phyloP scores from a whole-genome alignment of 2,888 invertebrate species.

The Tenthredo livida region DNA sequence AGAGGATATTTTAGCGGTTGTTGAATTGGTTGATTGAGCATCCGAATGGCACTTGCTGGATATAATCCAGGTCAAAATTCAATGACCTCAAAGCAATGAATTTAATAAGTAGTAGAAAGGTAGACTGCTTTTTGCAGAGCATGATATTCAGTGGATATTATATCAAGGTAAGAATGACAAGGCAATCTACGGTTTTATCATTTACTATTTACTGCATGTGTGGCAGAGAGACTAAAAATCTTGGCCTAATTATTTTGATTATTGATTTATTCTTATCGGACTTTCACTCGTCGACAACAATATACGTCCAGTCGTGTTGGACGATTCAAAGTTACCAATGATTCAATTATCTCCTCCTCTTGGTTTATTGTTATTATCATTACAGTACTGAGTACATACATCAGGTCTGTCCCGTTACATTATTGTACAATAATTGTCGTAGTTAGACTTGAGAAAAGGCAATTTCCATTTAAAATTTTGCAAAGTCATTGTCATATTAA shows the following conservation, averaged over 20 bases:
- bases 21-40: background rate
- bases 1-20: background rate
- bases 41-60: background rate
- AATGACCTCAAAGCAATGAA: slow-evolving; percentile 14
- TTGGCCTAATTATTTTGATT: background rate
- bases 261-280: background rate
- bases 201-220: background rate
- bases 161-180: slow-evolving; percentile 2
- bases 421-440: background rate
- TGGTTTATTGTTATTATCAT: background rate
- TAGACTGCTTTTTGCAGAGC: background rate
- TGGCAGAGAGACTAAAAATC: background rate
- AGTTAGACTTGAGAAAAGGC: background rate
- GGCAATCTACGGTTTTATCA: background rate
- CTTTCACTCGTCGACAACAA: background rate
- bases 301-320: background rate
- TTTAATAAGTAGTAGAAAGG: slow-evolving; percentile 20
- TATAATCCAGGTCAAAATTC: slow-evolving; percentile 40
- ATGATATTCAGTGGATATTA: background rate
- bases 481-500: background rate
- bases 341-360: background rate
- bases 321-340: background rate
- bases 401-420: background rate
- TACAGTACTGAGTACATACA: too few species aligned
- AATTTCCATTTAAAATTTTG: slow-evolving; percentile 4